Conservation (phyloP, 2,888 invertebrate genomes). For the Sericinus montela region DNA sequence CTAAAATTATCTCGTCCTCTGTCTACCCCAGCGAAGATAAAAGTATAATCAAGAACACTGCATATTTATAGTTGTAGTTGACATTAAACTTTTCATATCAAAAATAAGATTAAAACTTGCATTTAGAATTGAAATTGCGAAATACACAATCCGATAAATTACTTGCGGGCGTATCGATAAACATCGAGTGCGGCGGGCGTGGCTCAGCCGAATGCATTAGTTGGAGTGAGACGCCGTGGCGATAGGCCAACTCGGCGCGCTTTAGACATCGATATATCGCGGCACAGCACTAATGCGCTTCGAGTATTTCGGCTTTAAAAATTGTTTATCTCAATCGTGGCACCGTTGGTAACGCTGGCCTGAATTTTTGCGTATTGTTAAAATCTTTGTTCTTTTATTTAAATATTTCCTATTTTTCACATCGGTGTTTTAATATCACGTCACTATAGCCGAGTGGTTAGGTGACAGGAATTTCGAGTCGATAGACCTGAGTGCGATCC, state of each 20-base stretch:
- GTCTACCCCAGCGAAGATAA: too few species aligned
- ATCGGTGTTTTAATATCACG: too few species aligned
- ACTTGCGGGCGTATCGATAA: constrained; percentile 16
- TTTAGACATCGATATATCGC: constrained; percentile 37
- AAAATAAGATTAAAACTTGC: not conserved
- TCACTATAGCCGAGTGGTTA: too few species aligned
- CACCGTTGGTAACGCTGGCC: not conserved
- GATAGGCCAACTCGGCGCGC: constrained; percentile 37
- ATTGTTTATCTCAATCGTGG: constrained; percentile 3
- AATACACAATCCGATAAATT: constrained; percentile 10
- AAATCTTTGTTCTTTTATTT: not conserved
- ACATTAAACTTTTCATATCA: not conserved
- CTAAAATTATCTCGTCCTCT: too few species aligned
- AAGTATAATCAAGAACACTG: too few species aligned
- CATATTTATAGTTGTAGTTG: too few species aligned
- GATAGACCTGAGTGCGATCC: too few species aligned
- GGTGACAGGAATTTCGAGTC: too few species aligned
- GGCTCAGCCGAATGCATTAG: constrained; percentile 17
- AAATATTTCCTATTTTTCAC: not conserved
- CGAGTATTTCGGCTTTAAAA: constrained; percentile 7
- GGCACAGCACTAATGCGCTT: constrained; percentile 33
- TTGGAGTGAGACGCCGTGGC: constrained; percentile 34
- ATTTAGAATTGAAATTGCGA: constrained; percentile 17
- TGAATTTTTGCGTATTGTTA: constrained; percentile 5
- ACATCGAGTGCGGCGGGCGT: constrained; percentile 11